Evolutionary conservation across 2,888 invertebrate genomes (phyloP).

Genomic region (Notocelia uddmanniana): DNA sequence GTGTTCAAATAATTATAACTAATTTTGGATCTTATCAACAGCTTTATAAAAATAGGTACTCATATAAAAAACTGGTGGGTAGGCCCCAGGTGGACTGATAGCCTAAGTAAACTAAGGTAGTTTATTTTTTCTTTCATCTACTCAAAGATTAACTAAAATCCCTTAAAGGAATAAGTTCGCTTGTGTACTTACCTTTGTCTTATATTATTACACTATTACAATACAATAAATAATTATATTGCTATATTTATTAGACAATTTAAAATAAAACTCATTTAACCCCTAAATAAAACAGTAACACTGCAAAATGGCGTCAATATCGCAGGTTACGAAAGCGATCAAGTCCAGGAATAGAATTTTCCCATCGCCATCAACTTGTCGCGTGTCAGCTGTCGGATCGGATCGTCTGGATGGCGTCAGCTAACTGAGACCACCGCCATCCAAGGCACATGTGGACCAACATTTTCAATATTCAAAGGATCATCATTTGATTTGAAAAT

Average conservation of each 20-base stretch:
- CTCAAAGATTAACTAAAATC: too few species aligned
- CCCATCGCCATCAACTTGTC: constrained; percentile 61
- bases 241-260: too few species aligned
- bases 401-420: constrained; percentile 53
- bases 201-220: too few species aligned
- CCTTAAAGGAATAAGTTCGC: too few species aligned
- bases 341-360: constrained; percentile 62
- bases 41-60: not conserved
- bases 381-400: constrained; percentile 64
- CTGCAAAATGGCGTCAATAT: constrained; percentile 16
- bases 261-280: not conserved
- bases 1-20: too few species aligned
- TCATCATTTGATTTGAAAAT: too few species aligned
- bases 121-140: too few species aligned
- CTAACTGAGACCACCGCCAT: constrained; percentile 21
- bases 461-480: not conserved
- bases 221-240: too few species aligned
- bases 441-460: not conserved
- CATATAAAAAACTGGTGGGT: too few species aligned
- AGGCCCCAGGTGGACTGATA: too few species aligned
- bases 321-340: constrained; percentile 40
- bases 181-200: too few species aligned
- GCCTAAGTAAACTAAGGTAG: too few species aligned
- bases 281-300: not conserved
- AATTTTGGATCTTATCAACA: not conserved